Percentiles rank a stretch among this genome's conserved stretches.
phyloP scores from a whole-genome alignment of 2,797 vertebrate genomes.

The Syngnathus acus region DNA sequence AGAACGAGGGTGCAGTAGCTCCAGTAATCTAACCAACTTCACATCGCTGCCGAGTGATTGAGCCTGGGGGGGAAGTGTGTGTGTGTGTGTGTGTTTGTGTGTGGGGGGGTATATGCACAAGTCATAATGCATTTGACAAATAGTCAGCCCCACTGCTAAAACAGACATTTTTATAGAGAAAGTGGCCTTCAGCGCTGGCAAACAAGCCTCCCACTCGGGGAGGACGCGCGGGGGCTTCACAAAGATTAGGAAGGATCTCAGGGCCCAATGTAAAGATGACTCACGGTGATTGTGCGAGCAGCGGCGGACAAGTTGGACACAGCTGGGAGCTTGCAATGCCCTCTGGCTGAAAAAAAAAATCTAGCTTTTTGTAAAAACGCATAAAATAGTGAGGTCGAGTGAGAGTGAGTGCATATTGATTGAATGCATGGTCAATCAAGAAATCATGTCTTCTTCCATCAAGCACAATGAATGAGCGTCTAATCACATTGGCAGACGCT shows the following conservation, averaged over 20 bases:
- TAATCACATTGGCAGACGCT: not conserved
- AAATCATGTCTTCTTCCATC: constrained; percentile 43
- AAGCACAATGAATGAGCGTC: not conserved
- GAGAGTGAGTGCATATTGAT: constrained; percentile 39
- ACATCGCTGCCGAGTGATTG: constrained; percentile 65
- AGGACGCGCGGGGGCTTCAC: constrained; percentile 62
- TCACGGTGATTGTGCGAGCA: constrained; percentile 64
- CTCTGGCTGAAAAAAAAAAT: constrained; percentile 44
- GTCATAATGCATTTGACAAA: constrained; percentile 79
- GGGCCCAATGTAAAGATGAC: constrained; percentile 68
- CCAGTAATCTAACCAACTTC: constrained; percentile 75
- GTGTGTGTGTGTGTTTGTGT: constrained; percentile 17
- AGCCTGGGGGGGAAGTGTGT: constrained; percentile 55
- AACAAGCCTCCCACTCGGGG: constrained; percentile 75
- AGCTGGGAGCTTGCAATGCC: constrained; percentile 50
- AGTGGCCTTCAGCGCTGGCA: constrained; percentile 74
- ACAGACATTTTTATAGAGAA: constrained; percentile 71
- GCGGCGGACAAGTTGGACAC: constrained; percentile 55
- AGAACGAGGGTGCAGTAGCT: constrained; percentile 59
- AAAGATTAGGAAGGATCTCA: constrained; percentile 65
- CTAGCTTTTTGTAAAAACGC: constrained; percentile 32
- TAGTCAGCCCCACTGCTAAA: constrained; percentile 69
- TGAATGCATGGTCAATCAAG: constrained; percentile 38
- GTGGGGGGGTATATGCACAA: constrained; percentile 57
- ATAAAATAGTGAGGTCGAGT: constrained; percentile 22